phyloP scores from a whole-genome alignment of 2,888 invertebrate genomes.

The Lingula anatina region DNA sequence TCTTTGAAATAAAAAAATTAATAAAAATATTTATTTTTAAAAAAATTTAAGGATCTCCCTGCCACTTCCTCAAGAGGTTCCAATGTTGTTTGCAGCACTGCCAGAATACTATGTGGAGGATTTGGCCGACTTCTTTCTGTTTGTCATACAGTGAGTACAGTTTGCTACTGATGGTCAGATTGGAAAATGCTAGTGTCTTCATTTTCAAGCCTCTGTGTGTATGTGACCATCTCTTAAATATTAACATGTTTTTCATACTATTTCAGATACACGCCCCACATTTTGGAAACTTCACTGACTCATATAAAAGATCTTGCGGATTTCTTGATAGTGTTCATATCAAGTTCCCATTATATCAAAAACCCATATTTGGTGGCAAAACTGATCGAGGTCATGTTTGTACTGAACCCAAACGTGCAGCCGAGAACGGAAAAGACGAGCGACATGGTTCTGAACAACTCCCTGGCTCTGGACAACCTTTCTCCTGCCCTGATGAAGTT shows the following conservation, averaged over 20 bases:
- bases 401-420: constrained; percentile 57
- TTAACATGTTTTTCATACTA: neutral
- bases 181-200: too few species aligned
- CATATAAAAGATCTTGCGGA: too few species aligned
- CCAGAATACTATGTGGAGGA: constrained; percentile 98
- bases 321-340: constrained; percentile 84
- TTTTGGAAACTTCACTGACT: too few species aligned
- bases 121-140: constrained; percentile 90
- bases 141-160: constrained; percentile 81
- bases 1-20: too few species aligned
- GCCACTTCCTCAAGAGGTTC: constrained; percentile 60
- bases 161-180: too few species aligned
- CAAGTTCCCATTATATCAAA: constrained; percentile 82
- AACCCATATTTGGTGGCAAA: constrained; percentile 97
- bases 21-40: too few species aligned
- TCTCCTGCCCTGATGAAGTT: constrained; percentile 94
- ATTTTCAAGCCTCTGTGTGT: too few species aligned
- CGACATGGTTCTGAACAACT: constrained; percentile 79
- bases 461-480: constrained; percentile 72
- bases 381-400: constrained; percentile 76
- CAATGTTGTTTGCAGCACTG: constrained; percentile 77
- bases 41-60: too few species aligned
- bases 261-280: constrained; percentile 20
- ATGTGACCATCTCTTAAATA: neutral
- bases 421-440: constrained; percentile 57